phyloP scores from a whole-genome alignment of 1,140 invertebrate genomes.

The Samia ricini region DNA sequence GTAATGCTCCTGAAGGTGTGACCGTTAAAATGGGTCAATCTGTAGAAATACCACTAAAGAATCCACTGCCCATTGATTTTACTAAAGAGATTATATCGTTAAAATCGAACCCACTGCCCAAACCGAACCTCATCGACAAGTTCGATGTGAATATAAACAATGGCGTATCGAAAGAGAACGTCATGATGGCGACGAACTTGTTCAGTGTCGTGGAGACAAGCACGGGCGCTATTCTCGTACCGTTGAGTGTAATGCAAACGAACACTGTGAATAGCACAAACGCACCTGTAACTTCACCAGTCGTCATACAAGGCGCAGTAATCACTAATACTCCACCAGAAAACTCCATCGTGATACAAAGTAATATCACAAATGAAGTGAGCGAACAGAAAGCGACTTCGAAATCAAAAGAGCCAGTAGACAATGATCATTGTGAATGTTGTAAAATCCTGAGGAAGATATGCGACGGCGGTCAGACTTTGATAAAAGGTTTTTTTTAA shows the following conservation, averaged over 20 bases:
- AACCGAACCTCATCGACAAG: slow-evolving; percentile 21
- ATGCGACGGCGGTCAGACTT: slow-evolving; percentile 40
- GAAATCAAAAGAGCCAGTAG: background rate
- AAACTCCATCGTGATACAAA: slow-evolving; percentile 6
- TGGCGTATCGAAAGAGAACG: background rate
- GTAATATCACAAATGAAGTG: background rate
- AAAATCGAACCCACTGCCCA: background rate
- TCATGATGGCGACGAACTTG: slow-evolving; percentile 16
- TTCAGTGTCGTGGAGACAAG: slow-evolving; percentile 31
- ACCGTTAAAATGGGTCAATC: slow-evolving; percentile 19
- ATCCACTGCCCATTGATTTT: slow-evolving; percentile 43
- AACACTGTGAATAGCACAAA: slow-evolving; percentile 30
- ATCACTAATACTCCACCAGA: slow-evolving; percentile 6
- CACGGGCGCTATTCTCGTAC: slow-evolving; percentile 30
- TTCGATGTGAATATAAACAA: slow-evolving; percentile 22
- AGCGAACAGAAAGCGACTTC: background rate
- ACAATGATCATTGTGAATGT: slow-evolving; percentile 44
- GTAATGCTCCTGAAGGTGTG: slow-evolving; percentile 5
- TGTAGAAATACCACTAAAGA: slow-evolving; percentile 21
- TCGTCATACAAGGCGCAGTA: background rate
- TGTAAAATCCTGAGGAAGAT: slow-evolving; percentile 45
- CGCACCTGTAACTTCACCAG: slow-evolving; percentile 24
- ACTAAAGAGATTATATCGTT: slow-evolving; percentile 14
- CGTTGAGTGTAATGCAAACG: slow-evolving; percentile 25
- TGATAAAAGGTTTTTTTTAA: slow-evolving; percentile 53